Base-by-base conservation (phyloP, 2,113 vertebrate species). In the Cryptotis parvus region DNA sequence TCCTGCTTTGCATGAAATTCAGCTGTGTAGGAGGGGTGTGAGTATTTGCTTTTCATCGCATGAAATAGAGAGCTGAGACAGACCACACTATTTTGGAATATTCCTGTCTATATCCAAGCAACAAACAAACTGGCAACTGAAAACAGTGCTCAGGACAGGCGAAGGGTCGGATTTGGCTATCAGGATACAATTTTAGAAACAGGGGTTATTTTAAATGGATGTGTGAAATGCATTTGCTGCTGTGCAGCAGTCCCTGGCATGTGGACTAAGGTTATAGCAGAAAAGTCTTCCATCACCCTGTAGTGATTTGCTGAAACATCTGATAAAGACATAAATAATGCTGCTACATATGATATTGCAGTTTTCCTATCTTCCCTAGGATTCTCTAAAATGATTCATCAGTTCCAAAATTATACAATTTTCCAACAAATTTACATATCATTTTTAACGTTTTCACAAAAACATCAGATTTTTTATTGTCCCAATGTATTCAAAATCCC, bases 21-120 rank as follows among this genome's bases (percentile, higher is more conserved):
- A 68, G 63, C 33, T 68, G 88, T 84, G 70, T 37, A 7, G 3
- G 22, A 77, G 41, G 69, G 8, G 43, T 0, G 75, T 31, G 70
- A 77, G 31, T 52, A 35, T 61, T 91, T 77, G 84, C 66, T 94
- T 94, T 87, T 95, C 89, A 93, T 79, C 90, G 91, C 86, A 16
- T 66, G 39, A 41, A 76, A 39, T 12, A 66, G 66, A 27, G 39
- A 37, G 39, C 16, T 79, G 87, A 96, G 52, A 86, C 8, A 52
- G 75, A 73, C 70, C 83, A 93, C 78, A 66, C 90, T 93, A 80
- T 85, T 94, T 95, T 96, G 89, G 85, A 93, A 89, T 84, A 31
- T 58, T 55, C 94, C 80, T 76, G 45, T 63, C 89, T 39, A 45
- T 91, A 84, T 91, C 93, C 68, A 70, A 95, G 94, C 87, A 91